Base-by-base conservation (phyloP, 2,113 vertebrate species). In the Gila orcuttii region DNA sequence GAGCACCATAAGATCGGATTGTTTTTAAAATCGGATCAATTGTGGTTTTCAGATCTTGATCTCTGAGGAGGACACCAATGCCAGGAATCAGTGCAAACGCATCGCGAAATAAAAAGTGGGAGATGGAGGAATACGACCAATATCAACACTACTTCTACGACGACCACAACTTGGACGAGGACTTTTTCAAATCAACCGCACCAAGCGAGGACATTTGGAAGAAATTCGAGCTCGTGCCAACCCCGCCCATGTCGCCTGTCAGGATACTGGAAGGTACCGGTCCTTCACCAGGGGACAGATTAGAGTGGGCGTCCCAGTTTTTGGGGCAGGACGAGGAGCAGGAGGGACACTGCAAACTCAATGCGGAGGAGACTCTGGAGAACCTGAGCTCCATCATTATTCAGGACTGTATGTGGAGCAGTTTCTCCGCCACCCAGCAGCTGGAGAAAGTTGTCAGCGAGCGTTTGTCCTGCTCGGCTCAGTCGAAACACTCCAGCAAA, bases 181-280 rank as follows among this genome's bases (percentile, higher is more conserved):
- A 98, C 92, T 97, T 97, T 90, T 96, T 97, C 90, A 97, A 96
- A 90, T 98, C 96, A 86, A 97, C 96, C 4, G 97, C 97, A 12
- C 97, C 97, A 91, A 98, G 98, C 85, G 97, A 98, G 93, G 98
- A 98, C 91, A 98, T 98, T 88, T 99, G 98, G 98, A 98, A 98
- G 93, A 99, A 98, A 95, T 99, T 99, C 88, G 97, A 99, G 93
- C 95, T 98, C 90, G 97, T 99, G 1, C 97, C 97, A 86, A 97
- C 97, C 88, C 97, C 97, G 77, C 96, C 97, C 89, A 92, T 95
- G 92, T 97, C 96, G 73, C 96, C 96, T 1, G 92, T 95, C 88
- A 95, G 95, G 89, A 69, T 90, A 23, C 91, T 90, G 17, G 95
- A 95, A 15, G 94, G 94, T 86, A 88, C 89, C 21, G 90, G 87